A percentile compares a stretch with the other conserved stretches of the same genome.
These are phyloP conservation scores for Sylvilagus floridanus DNA, from an alignment of 2,797 vertebrate genomes.

Conservation along the genomic window DNA sequence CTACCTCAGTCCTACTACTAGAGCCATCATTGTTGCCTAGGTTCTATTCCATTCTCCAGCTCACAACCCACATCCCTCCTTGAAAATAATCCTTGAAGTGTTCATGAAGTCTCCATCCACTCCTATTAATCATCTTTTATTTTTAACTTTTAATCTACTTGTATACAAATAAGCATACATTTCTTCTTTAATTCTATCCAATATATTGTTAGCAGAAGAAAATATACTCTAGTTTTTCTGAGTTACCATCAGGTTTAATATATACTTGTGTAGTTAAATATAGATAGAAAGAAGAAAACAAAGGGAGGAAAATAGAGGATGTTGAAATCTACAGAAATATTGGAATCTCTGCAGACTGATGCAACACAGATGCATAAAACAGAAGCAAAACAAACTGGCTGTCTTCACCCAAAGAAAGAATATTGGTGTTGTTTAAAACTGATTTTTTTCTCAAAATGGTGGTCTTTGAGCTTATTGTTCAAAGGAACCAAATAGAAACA, in stretches of 20 bases:
- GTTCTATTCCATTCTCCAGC: too few species aligned
- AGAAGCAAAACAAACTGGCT: neutral
- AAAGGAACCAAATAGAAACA: neutral
- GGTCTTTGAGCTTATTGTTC: neutral
- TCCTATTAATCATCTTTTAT: neutral
- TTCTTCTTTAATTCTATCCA: neutral
- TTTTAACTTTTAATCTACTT: neutral
- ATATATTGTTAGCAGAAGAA: neutral
- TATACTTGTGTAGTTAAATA: neutral
- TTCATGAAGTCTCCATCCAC: too few species aligned
- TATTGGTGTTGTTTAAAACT: neutral
- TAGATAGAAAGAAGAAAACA: neutral
- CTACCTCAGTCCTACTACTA: fast-evolving
- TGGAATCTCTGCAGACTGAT: neutral
- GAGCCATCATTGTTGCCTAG: neutral
- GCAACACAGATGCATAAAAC: neutral
- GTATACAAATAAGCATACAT: neutral
- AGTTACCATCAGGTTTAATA: neutral
- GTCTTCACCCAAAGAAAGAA: neutral
- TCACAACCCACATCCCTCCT: neutral
- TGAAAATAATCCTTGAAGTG: neutral
- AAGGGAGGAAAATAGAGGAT: neutral
- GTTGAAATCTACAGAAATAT: neutral
- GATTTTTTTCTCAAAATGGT: neutral
- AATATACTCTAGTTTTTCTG: neutral